Evolutionary conservation across 2,113 vertebrate species (phyloP).

Genomic region (Tragelaphus scriptus): DNA sequence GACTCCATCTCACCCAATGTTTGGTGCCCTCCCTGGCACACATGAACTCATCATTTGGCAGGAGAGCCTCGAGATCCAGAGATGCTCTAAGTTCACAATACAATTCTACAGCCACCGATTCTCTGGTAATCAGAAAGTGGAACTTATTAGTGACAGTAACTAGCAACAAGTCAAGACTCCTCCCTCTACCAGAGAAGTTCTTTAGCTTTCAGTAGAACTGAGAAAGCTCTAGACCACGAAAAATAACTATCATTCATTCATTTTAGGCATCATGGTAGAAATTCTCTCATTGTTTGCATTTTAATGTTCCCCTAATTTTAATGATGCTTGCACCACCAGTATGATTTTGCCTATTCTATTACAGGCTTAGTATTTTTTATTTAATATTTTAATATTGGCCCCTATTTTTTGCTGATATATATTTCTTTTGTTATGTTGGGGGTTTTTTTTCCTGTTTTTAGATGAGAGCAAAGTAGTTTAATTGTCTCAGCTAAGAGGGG

Average conservation of each 20-base stretch:
- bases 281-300: background rate
- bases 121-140: background rate
- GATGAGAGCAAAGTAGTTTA: background rate
- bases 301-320: constrained; percentile 1
- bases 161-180: background rate
- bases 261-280: background rate
- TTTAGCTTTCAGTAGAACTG: background rate
- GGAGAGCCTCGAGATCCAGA: background rate
- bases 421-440: background rate
- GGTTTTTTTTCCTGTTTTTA: background rate
- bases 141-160: background rate
- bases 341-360: background rate
- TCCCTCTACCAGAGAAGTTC: background rate
- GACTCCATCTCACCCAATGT: background rate
- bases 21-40: background rate
- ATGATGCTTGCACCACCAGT: background rate
- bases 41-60: background rate
- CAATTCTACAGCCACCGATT: background rate
- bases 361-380: background rate
- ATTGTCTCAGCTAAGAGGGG: background rate
- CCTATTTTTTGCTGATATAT: background rate
- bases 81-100: background rate
- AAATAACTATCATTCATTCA: background rate
- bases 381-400: background rate
- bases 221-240: background rate